Conservation (phyloP, 2,113 vertebrate genomes). For the Manacus vitellinus region DNA sequence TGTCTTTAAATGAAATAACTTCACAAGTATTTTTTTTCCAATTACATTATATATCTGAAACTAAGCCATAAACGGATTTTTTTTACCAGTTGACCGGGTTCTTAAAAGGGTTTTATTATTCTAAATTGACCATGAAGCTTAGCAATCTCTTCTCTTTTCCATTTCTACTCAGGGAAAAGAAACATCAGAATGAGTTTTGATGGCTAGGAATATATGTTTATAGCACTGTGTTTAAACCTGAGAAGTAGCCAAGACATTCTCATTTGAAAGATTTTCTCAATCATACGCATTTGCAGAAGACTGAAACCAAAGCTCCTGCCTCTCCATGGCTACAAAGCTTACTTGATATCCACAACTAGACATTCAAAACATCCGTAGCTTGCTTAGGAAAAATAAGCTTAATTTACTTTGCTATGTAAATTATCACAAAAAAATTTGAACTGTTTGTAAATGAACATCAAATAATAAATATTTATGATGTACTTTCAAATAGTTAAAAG, state of each 20-base stretch:
- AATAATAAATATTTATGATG: background rate
- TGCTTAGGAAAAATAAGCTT: background rate
- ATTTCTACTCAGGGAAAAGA: background rate
- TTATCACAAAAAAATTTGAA: background rate
- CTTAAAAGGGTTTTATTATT: conserved; percentile 66
- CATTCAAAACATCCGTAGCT: background rate
- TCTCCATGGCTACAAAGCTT: background rate
- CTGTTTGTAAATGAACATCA: background rate
- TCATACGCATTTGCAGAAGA: background rate
- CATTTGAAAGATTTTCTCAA: background rate
- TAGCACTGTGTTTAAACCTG: background rate
- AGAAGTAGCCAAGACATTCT: background rate
- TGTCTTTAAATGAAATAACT: conserved; percentile 28
- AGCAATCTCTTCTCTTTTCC: conserved; percentile 37
- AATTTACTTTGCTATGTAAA: background rate
- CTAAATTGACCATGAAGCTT: conserved; percentile 69
- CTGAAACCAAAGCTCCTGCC: background rate
- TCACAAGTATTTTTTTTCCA: background rate
- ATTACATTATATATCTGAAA: conserved; percentile 43
- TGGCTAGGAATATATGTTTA: conserved; percentile 4
- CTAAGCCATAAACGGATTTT: conserved; percentile 44
- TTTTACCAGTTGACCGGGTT: conserved; percentile 38
- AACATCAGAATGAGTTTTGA: conserved; percentile 45
- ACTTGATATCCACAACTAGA: background rate
- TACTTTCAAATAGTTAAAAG: background rate